Percentiles rank a stretch among this genome's conserved stretches.
Evolutionary conservation across 2,888 invertebrate species (phyloP).

Genomic region (Orchesellides sinensis): DNA sequence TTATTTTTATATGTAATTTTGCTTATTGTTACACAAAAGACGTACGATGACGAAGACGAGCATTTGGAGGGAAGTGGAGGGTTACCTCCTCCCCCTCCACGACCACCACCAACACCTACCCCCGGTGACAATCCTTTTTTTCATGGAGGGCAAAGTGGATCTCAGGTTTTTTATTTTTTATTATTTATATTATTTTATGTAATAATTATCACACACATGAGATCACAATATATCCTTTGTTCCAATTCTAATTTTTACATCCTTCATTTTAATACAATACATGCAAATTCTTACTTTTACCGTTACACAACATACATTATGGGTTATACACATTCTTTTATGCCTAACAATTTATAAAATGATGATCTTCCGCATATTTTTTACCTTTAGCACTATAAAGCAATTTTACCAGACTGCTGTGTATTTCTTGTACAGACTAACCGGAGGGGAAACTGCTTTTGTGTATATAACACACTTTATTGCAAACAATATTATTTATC

Average conservation of each 20-base stretch:
- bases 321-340: background rate
- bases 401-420: too few relatives aligned
- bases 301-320: background rate
- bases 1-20: slow-evolving; percentile 28
- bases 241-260: background rate
- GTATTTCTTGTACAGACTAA: too few relatives aligned
- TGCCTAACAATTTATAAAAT: too few relatives aligned
- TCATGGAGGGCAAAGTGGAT: slow-evolving; percentile 27
- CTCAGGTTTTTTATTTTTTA: slow-evolving; percentile 19
- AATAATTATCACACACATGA: background rate
- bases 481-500: too few relatives aligned
- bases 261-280: background rate
- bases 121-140: slow-evolving; percentile 45
- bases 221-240: background rate
- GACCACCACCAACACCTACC: slow-evolving; percentile 60
- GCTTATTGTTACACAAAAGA: slow-evolving; percentile 30
- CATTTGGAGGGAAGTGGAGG: slow-evolving; percentile 45
- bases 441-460: too few relatives aligned
- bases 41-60: slow-evolving; percentile 58
- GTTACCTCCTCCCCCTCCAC: slow-evolving; percentile 62
- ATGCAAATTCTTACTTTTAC: too few relatives aligned
- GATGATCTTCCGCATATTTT: slow-evolving; percentile 33
- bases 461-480: too few relatives aligned
- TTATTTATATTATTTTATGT: background rate
- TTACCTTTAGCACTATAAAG: background rate